Percentiles rank a stretch among this genome's conserved stretches.
These are phyloP conservation scores for Callinectes sapidus DNA, from an alignment of 2,888 invertebrate genomes.

Conservation along the genomic window DNA sequence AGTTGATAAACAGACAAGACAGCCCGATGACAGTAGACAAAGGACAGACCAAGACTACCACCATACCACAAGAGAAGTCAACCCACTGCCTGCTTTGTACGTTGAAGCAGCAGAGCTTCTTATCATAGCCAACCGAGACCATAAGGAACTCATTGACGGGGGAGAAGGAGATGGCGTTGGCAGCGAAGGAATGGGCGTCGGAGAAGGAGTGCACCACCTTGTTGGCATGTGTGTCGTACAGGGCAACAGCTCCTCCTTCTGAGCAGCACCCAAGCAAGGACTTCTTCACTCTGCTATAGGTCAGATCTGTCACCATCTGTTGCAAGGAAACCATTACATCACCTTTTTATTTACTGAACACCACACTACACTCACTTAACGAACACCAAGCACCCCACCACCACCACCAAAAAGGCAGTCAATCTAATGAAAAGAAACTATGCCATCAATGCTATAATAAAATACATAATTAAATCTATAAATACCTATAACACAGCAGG, in stretches of 20 bases:
- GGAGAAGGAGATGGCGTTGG: slow-evolving; percentile 76
- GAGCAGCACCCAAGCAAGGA: slow-evolving; percentile 64
- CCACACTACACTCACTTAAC: neutral
- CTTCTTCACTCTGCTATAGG: slow-evolving; percentile 63
- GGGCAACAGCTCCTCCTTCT: slow-evolving; percentile 55
- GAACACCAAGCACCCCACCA: neutral
- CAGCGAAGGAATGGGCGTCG: slow-evolving; percentile 75
- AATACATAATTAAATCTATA: neutral
- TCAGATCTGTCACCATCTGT: slow-evolving; percentile 57
- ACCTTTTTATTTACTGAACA: neutral
- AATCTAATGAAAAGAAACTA: neutral
- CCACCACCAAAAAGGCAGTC: neutral
- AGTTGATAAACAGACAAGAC: neutral
- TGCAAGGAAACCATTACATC: neutral
- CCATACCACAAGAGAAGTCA: neutral
- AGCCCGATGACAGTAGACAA: neutral
- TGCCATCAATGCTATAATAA: neutral
- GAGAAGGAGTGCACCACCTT: slow-evolving; percentile 75
- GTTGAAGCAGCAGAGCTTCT: slow-evolving; percentile 76
- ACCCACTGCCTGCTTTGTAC: slow-evolving; percentile 75
- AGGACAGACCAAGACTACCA: neutral
- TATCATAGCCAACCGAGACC: slow-evolving; percentile 77
- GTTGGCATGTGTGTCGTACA: slow-evolving; percentile 62
- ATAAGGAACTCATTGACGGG: slow-evolving; percentile 76
- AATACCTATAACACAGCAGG: neutral